Evolutionary conservation across 2,888 invertebrate genomes (phyloP).

Genomic region (Carterocephalus palaemon): DNA sequence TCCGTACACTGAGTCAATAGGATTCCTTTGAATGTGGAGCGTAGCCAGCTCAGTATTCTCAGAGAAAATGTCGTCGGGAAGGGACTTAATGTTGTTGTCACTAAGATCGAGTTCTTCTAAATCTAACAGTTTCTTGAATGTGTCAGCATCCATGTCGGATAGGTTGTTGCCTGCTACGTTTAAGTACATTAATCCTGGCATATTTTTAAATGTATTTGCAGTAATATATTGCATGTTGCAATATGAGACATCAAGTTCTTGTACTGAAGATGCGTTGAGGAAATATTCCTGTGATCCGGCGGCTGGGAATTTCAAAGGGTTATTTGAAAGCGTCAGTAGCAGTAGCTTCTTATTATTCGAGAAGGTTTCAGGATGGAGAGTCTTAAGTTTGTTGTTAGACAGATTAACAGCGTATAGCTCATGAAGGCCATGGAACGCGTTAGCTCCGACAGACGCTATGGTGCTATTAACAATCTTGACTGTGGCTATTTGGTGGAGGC

Average conservation of each 20-base stretch:
- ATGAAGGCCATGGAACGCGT: constrained; percentile 83
- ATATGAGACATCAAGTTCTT: constrained; percentile 84
- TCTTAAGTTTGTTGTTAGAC: constrained; percentile 82
- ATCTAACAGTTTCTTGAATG: constrained; percentile 81
- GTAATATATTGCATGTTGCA: constrained; percentile 83
- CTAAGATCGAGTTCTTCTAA: constrained; percentile 86
- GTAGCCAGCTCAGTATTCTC: constrained; percentile 82
- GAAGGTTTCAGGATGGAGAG: constrained; percentile 84
- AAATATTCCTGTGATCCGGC: constrained; percentile 68
- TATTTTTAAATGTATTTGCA: constrained; percentile 81
- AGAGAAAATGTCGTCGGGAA: constrained; percentile 82
- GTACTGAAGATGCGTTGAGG: constrained; percentile 80
- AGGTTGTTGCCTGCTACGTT: constrained; percentile 84
- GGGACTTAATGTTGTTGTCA: constrained; percentile 81
- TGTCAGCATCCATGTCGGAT: constrained; percentile 77
- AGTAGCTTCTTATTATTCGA: constrained; percentile 82
- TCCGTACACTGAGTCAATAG: constrained; percentile 80
- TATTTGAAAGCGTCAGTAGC: constrained; percentile 82
- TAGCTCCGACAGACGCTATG: constrained; percentile 81
- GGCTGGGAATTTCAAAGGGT: constrained; percentile 77
- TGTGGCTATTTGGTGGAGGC: constrained; percentile 82
- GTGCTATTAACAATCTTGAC: constrained; percentile 84
- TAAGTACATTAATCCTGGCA: constrained; percentile 82
- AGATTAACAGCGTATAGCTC: constrained; percentile 84
- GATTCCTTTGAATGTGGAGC: constrained; percentile 84